Evolutionary conservation across 2,113 vertebrate genomes (phyloP), one percentile per base, ranked within the genome.

Genomic region (Oplegnathus fasciatus): DNA sequence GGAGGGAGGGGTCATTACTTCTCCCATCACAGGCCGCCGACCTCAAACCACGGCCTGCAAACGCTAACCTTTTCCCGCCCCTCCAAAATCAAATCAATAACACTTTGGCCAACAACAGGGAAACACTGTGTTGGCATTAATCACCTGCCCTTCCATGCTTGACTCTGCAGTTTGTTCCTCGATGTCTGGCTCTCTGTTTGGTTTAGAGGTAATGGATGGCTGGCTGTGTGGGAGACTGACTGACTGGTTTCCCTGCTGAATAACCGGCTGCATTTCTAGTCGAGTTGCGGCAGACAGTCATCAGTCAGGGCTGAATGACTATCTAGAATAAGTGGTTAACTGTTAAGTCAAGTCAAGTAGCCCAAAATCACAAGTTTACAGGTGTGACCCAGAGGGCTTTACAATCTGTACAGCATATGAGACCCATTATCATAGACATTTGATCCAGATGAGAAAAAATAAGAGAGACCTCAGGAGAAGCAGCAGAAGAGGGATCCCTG

Each of bases 11-110:
- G 90, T 90, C 87, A 80, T 91, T 92, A 89, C 92, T 88, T 87
- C 89, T 82, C 88, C 91, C 82, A 89, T 89, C 91, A 71, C 92
- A 88, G 82, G 67, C 75, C 80, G 75, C 74, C 81, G 90, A 92
- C 91, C 94, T 92, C 84, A 90, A 88, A 93, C 88, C 89, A 26
- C 62, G 88, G 85, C 88, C 86, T 87, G 89, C 79, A 74, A 91
- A 93, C 40, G 89, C 88, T 94, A 94, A 95, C 95, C 95, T 94
- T 95, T 94, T 92, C 90, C 90, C 88, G 86, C 85, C 89, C 92
- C 87, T 87, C 87, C 83, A 44, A 92, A 94, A 94, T 88, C 86
- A 89, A 94, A 95, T 95, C 94, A 94, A 95, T 95, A 95, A 88
- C 93, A 94, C 94, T 94, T 93, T 93, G 91, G 88, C 91, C 87